Base-by-base conservation (phyloP, 2,113 vertebrate genomes). In the Rhinogobius similis region DNA sequence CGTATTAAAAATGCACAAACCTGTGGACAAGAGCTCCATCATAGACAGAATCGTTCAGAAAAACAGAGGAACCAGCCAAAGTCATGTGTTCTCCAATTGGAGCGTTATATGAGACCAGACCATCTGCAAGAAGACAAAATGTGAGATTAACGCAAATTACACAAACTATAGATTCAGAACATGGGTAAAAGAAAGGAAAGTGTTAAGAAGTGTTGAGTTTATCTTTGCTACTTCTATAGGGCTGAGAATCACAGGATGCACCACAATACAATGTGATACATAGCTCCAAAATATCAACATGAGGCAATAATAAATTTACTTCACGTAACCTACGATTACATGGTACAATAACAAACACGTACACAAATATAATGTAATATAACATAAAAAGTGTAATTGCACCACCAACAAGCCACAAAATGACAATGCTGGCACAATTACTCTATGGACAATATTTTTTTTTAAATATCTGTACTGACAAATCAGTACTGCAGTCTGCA, bases 11-110 rank as follows among this genome's bases (percentile, higher is more conserved):
- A 70, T 2, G 52, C 64, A 86, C 89, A 85, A 69, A 98, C 98
- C 96, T 98, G 93, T 96, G 91, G 41, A 95, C 94, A 5, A 97
- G 86, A 0, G 96, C 96, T 24, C 97, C 98, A 0, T 99, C 98
- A 0, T 99, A 99, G 76, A 97, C 95, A 0, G 96, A 96, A 84
- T 99, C 98, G 0, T 99, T 98, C 84, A 99, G 91, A 77, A 95
- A 95, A 84, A 96, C 92, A 20, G 93, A 41, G 0, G 91, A 89
- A 36, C 91, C 59, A 2, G 85, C 91, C 18, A 95, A 83, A 81
- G 89, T 83, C 43, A 98, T 94, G 83, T 96, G 95, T 75, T 97
- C 94, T 38, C 98, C 96, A 0, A 90, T 92, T 0, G 97, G 96
- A 0, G 94, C 93, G 0, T 90, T 99, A 87, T 99, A 99, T 26